Base-by-base conservation (phyloP, 2,888 invertebrate species). In the Drosophila macrospina region DNA sequence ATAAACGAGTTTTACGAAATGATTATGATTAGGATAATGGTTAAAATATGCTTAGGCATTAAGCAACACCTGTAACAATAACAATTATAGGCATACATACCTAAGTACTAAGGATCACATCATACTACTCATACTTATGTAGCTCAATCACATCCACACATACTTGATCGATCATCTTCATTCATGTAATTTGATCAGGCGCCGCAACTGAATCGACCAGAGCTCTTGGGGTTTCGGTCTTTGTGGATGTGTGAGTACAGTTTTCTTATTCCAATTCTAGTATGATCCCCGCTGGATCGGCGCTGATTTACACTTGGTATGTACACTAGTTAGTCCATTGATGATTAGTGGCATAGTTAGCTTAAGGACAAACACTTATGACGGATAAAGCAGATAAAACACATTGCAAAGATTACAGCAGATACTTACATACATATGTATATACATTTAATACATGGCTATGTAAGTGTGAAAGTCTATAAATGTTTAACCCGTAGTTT, bases 261-360 rank as follows among this genome's bases (percentile, higher is more conserved):
- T 30, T 41, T 30, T 20, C 26, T 10, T 15, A 51, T 28, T 30
- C 6, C 5, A 28, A 10, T 28, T 37, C 15, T 36, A 5, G 13
- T 24, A 45, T 30, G 10, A 45, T 44, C 15, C 20, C 32, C 36
- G n/a, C 42, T 34, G 30, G n/a, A n/a, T 47, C 16, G 45, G 44
- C 50, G 51, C 32, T 24, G 44, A 60, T 42, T 45, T 41, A 52
- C 15, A 47, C 61, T 61, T 72, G 56, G 62, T 69, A 51, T 74
- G 74, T 55, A 74, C 50, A 71, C 71, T 61, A 56, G 75, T 51
- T 69, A 55, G 70, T 69, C 52, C 69, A 55, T 48, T 69, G 52
- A 66, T 66, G 59, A 54, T 52, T 57, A 56, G 45, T 65, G 47
- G 7, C 42, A 66, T 37, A 68, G 68, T 74, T 55, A 52, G 69